Percentiles rank a stretch among this genome's conserved stretches.
phyloP scores from a whole-genome alignment of 2,113 vertebrate species.

The Seriola quinqueradiata region DNA sequence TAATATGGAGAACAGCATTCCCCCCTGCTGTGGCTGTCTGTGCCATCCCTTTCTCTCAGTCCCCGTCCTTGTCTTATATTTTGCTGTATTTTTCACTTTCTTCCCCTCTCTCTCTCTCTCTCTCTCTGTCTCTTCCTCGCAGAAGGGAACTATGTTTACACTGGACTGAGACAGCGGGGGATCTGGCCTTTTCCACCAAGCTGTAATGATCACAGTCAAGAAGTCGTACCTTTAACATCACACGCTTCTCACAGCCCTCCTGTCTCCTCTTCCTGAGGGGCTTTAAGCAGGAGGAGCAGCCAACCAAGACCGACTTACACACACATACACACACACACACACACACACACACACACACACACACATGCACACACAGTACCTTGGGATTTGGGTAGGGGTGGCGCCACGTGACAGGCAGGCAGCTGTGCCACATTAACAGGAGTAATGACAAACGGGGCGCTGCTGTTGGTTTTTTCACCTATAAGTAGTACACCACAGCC shows the following conservation, averaged over 20 bases:
- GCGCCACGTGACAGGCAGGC: conserved; percentile 60
- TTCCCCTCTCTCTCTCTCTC: conserved; percentile 27
- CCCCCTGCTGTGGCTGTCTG: conserved; percentile 74
- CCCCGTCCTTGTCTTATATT: conserved; percentile 21
- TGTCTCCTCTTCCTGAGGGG: conserved; percentile 33
- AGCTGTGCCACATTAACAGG: conserved; percentile 69
- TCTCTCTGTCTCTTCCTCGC: conserved; percentile 28
- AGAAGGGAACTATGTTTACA: conserved; percentile 53
- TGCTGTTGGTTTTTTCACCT: conserved; percentile 50
- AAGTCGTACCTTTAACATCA: conserved; percentile 43
- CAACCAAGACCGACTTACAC: conserved; percentile 4
- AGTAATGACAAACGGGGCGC: conserved; percentile 67
- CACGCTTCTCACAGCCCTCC: not conserved
- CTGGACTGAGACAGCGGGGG: conserved; percentile 35
- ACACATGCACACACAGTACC: conserved; percentile 29
- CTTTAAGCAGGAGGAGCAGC: conserved; percentile 24
- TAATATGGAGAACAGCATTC: conserved; percentile 70
- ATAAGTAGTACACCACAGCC: conserved; percentile 34
- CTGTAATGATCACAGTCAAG: conserved; percentile 36
- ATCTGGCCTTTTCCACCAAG: conserved; percentile 35
- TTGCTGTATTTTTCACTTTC: conserved; percentile 47
- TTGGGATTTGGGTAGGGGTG: conserved; percentile 54
- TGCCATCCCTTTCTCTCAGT: conserved; percentile 30
- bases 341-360: conserved; percentile 18
- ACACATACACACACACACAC: not conserved